Conservation (phyloP, 2,888 invertebrate species). For the Ophioninae sp. region DNA sequence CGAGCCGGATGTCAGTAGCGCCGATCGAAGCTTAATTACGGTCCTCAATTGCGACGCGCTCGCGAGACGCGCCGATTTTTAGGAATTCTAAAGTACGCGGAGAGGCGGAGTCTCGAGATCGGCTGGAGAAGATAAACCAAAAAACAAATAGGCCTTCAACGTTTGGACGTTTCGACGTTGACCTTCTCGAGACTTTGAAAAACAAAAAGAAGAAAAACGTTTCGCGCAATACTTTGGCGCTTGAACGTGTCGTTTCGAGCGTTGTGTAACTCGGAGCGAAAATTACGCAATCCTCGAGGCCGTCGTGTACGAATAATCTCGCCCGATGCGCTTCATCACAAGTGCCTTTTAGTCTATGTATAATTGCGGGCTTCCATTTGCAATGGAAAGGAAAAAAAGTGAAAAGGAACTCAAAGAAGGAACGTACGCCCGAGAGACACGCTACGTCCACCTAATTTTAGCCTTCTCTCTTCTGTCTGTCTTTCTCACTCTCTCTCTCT, state of each 20-base stretch:
- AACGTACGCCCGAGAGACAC: background rate
- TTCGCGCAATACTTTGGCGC: background rate
- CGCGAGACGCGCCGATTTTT: slow-evolving; percentile 50
- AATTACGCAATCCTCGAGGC: slow-evolving; percentile 18
- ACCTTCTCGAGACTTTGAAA: background rate
- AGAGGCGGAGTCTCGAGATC: background rate
- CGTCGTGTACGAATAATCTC: background rate
- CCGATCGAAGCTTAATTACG: slow-evolving; percentile 73
- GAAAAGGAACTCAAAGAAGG: background rate
- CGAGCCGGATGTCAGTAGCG: slow-evolving; percentile 71
- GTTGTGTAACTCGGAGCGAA: slow-evolving; percentile 4
- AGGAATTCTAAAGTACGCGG: background rate
- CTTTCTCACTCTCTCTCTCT: background rate
- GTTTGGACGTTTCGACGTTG: background rate
- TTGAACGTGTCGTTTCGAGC: slow-evolving; percentile 1
- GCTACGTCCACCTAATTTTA: slow-evolving; percentile 42
- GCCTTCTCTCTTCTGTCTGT: background rate
- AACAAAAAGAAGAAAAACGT: background rate
- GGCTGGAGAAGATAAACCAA: background rate
- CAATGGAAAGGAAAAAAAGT: background rate
- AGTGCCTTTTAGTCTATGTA: slow-evolving; percentile 28
- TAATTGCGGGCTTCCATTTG: slow-evolving; percentile 1
- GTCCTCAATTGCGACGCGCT: slow-evolving; percentile 69
- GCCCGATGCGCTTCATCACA: background rate
- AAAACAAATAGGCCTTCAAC: background rate